Evolutionary conservation across 2,797 vertebrate genomes (phyloP), one percentile per base, ranked within the genome.

Genomic region (Euphonia xanthogaster): DNA sequence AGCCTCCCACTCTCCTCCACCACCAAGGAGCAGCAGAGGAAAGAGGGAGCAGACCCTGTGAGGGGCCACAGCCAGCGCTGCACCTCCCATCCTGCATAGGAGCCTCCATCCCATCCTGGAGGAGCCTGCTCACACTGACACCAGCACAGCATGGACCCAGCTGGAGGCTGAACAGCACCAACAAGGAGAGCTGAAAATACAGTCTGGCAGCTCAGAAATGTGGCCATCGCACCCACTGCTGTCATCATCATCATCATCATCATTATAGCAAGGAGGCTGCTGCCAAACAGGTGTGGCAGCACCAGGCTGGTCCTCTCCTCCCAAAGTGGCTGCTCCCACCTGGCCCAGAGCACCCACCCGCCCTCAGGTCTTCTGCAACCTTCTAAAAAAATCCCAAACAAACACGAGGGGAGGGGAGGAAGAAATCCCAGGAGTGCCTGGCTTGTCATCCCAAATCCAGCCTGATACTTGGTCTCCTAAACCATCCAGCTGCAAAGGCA

Each of bases 11-110:
- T 84, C n/a, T 42, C 33, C 68, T 35, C 35, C 74, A 80, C 66
- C 53, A 68, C 24, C 61, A 33, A 66, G 84, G 5, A 86, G 63
- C 85, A 94, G 91, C 20, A 3, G 14, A 75, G 74, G 62, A 54
- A 67, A 92, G 91, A 73, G 76, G 73, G 35, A 89, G 40, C 0
- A 1, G 67, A 57, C 35, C 77, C 73, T 62, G 7, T 0, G 1
- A 8, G 47, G 78, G 86, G 94, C 73, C 44, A 42, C 74, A 63
- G 88, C 71, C 86, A 53, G 75, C 89, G 88, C 96, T 77, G 90
- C 88, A 88, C 96, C 88, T 96, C 93, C 95, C 93, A 88, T 74
- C 94, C 94, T 76, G 87, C 92, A 97, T 93, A 95, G 92, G 86
- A 94, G 79, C 95, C 89, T 94, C 94, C 95, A 91, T 72, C 48